Evolutionary conservation across 2,797 vertebrate genomes (phyloP), one percentile per base, ranked within the genome.

Genomic region (Pangasius djambal): DNA sequence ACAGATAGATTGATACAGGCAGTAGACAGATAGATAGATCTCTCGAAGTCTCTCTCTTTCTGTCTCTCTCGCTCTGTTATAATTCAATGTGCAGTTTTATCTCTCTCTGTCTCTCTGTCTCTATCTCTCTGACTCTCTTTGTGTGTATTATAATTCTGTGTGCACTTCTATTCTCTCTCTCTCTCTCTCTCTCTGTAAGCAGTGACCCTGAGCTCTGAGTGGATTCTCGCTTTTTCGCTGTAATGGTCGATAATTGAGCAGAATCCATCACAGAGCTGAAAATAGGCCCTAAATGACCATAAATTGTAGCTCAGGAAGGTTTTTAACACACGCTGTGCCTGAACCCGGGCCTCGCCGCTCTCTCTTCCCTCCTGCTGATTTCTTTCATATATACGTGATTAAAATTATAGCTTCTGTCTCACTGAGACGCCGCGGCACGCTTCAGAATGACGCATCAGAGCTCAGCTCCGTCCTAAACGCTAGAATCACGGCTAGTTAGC

Each of bases 401-500:
- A 89, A 89, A 97, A 98, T 98, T 97, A 98, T 97, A 97, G 97
- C 97, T 97, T 98, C 98, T 98, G 97, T 50, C 82, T 67, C 57
- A 48, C 82, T 4, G 82, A 84, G 61, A 84, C 82, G 44, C 57
- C 4, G 12, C 34, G 9, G 20, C 20, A 6, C 31, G 31, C 81
- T 84, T 6, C 82, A 50, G 82, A 67, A 48, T 20, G 61, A 84
- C 0, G 82, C 82, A 67, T 84, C 61, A 65, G 28, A 61, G 79
- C 79, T 82, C 57, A 6, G 79, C 79, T 61, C 34, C 22, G 2
- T 50, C 57, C 57, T 22, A 12, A 82, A 40, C 34, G 57, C 34
- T 28, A 5, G 63, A 65, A 84, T 84, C 59, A 83, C 25, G 1
- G 81, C 59, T 65, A 84, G 82, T 50, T 65, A 65, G 40, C 82